Base-by-base conservation (phyloP, 2,888 invertebrate species). In the Lithodes maja region DNA sequence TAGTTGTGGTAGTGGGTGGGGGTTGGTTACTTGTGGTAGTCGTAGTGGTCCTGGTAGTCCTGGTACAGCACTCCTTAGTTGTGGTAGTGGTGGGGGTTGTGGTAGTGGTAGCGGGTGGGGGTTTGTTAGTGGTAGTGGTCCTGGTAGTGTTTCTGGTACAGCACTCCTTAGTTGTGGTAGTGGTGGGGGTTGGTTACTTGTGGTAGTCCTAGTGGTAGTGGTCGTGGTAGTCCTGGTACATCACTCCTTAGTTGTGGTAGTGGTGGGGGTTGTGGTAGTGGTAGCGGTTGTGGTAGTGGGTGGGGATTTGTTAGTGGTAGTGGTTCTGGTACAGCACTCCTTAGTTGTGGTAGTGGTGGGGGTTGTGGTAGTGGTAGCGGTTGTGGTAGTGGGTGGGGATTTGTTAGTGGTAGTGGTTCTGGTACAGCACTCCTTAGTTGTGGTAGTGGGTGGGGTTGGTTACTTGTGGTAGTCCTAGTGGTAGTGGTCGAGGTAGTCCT, bases 331-430 rank as follows among this genome's bases (percentile, higher is more conserved):
- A 9, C n/a, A 15, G n/a, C n/a, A n/a, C n/a, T n/a, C n/a, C n/a
- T n/a, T n/a, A n/a, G 71, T 71, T 71, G 71, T 71, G 71, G 71
- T 71, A 71, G 71, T 71, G n/a, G 71, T 71, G 9, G n/a, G 2
- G n/a, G 9, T 71, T 15, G 71, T 71, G 71, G n/a, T 71, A n/a
- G n/a, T 71, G 2, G 71, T 71, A n/a, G 71, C n/a, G n/a, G 71
- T 71, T 15, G 71, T 71, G 9, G 71, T 71, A 5, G 55, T 71
- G 5, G 3, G 55, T 55, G 55, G 55, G 3, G 9, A 55, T 55
- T 7, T 15, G 2, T 71, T 71, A 3, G 71, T 71, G 71, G 71
- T 71, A n/a, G 17, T 71, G n/a, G 1, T 71, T 9, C 3, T n/a
- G n/a, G 71, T n/a, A 12, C n/a, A n/a, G 33, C 33, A 33, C 33